phyloP scores from a whole-genome alignment of 2,888 invertebrate species.

The Drosophila anceps region DNA sequence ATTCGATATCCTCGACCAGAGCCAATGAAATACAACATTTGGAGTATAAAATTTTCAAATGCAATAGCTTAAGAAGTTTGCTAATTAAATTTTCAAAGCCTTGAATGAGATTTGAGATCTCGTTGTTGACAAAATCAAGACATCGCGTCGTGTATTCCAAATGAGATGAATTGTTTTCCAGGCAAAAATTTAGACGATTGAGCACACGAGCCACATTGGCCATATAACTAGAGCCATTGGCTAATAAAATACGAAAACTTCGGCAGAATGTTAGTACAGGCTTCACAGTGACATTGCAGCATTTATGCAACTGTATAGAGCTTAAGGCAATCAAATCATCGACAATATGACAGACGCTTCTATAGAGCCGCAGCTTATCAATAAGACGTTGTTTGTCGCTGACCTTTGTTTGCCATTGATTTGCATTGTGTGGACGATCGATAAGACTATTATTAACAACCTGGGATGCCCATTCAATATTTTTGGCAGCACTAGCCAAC shows the following conservation, averaged over 20 bases:
- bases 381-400: conserved; percentile 61
- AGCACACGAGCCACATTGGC: conserved; percentile 69
- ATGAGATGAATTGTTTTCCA: conserved; percentile 70
- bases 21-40: conserved; percentile 77
- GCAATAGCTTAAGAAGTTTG: conserved; percentile 62
- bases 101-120: conserved; percentile 59
- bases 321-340: conserved; percentile 70
- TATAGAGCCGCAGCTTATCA: conserved; percentile 64
- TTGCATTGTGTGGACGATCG: conserved; percentile 51
- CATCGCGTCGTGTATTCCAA: conserved; percentile 68
- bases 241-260: conserved; percentile 61
- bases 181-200: conserved; percentile 71
- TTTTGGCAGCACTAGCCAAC: conserved; percentile 52
- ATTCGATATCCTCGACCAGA: conserved; percentile 51
- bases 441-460: conserved; percentile 74
- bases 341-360: conserved; percentile 64
- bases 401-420: conserved; percentile 64
- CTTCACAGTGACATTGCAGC: conserved; percentile 79
- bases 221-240: conserved; percentile 63
- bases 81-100: conserved; percentile 58
- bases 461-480: conserved; percentile 56
- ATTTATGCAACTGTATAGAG: conserved; percentile 64
- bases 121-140: conserved; percentile 59
- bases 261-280: conserved; percentile 73
- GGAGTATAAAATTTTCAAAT: conserved; percentile 73